These are phyloP conservation scores for Sitta carolinensis DNA, from an alignment of 2,797 vertebrate genomes.

Conservation along the genomic window DNA sequence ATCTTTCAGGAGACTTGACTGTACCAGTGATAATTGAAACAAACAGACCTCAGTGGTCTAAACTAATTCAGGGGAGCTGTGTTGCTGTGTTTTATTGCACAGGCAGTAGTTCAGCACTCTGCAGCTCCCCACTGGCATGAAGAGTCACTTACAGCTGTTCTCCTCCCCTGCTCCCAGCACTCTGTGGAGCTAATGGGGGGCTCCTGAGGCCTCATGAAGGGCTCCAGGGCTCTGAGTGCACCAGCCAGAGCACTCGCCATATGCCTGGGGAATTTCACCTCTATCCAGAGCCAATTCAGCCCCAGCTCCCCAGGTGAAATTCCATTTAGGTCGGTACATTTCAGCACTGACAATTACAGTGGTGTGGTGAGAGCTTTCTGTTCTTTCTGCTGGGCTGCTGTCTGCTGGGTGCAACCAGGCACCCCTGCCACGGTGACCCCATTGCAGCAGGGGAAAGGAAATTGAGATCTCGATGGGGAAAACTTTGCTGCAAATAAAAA, in stretches of 20 bases:
- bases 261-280: conserved; percentile 36
- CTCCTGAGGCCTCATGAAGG: conserved; percentile 24
- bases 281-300: neutral
- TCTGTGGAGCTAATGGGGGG: conserved; percentile 19
- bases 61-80: conserved; percentile 25
- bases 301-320: conserved; percentile 49
- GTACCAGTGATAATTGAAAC: conserved; percentile 55
- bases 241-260: conserved; percentile 16
- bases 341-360: neutral
- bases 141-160: conserved; percentile 43
- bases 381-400: neutral
- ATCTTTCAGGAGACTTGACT: conserved; percentile 13
- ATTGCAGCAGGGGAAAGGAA: conserved; percentile 31
- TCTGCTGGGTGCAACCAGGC: neutral
- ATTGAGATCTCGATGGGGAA: conserved; percentile 38
- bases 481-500: neutral
- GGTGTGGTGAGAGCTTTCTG: neutral
- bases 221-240: neutral
- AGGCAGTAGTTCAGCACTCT: conserved; percentile 5
- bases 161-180: neutral
- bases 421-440: conserved; percentile 22
- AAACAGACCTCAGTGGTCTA: conserved; percentile 40
- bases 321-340: conserved; percentile 46
- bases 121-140: conserved; percentile 29
- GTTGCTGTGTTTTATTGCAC: conserved; percentile 17